Conservation (phyloP, 23 tunicate genomes). For the Trididemnum nubilum region DNA sequence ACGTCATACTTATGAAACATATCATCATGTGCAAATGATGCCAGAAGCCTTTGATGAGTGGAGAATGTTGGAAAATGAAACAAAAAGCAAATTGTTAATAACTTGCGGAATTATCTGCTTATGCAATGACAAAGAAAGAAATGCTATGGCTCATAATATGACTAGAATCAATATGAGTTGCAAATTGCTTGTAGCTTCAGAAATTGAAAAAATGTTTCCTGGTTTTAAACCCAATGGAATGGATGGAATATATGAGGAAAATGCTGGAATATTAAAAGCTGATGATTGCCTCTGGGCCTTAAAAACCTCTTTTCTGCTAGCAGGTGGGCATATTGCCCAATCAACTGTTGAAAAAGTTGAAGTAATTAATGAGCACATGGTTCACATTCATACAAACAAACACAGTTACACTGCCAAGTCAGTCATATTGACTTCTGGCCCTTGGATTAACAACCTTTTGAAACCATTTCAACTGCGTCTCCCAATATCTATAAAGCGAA, state of each 20-base stretch:
- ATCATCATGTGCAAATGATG: constrained; percentile 6
- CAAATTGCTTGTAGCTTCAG: neutral
- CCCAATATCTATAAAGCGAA: neutral
- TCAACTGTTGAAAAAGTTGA: constrained; percentile 26
- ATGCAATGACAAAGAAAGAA: neutral
- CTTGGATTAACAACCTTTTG: constrained; percentile 52
- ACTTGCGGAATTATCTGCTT: constrained; percentile 7
- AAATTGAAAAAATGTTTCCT: constrained; percentile 10
- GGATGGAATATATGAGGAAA: neutral
- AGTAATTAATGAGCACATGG: constrained; percentile 5
- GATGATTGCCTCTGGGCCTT: constrained; percentile 16
- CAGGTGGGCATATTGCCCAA: neutral
- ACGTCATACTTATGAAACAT: neutral
- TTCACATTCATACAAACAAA: constrained; percentile 36
- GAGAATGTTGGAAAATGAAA: constrained; percentile 5
- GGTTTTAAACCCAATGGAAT: neutral
- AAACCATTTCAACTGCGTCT: constrained; percentile 28
- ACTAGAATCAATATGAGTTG: neutral
- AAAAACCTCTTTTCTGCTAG: neutral
- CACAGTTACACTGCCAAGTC: constrained; percentile 31
- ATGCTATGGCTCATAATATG: neutral
- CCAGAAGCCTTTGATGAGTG: neutral
- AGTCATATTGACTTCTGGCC: constrained; percentile 72
- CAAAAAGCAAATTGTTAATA: neutral
- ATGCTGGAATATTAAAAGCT: constrained; percentile 19